A percentile compares a stretch with the other conserved stretches of the same genome.
Conservation (phyloP, 2,888 invertebrate species). For the Drosophila nr. perissopoda region DNA sequence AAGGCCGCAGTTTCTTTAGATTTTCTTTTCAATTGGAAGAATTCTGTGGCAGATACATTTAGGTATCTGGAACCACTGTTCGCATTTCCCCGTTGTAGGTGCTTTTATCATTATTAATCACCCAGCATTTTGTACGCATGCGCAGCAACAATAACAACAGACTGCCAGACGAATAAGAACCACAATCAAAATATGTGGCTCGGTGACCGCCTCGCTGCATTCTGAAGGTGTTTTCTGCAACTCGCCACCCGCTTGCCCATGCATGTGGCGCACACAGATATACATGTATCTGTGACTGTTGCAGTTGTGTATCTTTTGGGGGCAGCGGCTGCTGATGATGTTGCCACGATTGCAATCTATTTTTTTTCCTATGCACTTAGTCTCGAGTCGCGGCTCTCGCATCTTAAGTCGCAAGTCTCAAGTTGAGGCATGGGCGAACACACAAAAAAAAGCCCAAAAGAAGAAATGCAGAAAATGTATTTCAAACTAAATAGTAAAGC, state of each 20-base stretch:
- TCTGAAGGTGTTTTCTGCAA: slow-evolving; percentile 73
- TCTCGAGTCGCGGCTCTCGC: slow-evolving; percentile 14
- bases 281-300: slow-evolving; percentile 17
- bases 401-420: slow-evolving; percentile 23
- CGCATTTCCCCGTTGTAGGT: slow-evolving; percentile 54
- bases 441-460: slow-evolving; percentile 21
- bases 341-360: slow-evolving; percentile 81
- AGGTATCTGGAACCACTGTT: slow-evolving; percentile 49
- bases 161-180: slow-evolving; percentile 40
- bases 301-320: slow-evolving; percentile 54
- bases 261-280: slow-evolving; percentile 20
- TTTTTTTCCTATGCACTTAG: slow-evolving; percentile 76
- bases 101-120: slow-evolving; percentile 81
- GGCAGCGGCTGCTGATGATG: slow-evolving; percentile 73
- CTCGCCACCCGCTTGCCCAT: slow-evolving; percentile 34
- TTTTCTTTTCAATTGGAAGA: not conserved
- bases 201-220: slow-evolving; percentile 78
- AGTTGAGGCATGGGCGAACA: slow-evolving; percentile 32
- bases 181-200: slow-evolving; percentile 67
- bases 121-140: slow-evolving; percentile 79
- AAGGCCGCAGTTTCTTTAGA: not conserved
- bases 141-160: slow-evolving; percentile 58
- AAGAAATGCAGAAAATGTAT: slow-evolving; percentile 23
- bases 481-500: slow-evolving; percentile 61
- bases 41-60: not conserved